These are phyloP conservation scores for Pangasianodon hypophthalmus DNA, from an alignment of 2,113 vertebrate genomes.

Conservation along the genomic window DNA sequence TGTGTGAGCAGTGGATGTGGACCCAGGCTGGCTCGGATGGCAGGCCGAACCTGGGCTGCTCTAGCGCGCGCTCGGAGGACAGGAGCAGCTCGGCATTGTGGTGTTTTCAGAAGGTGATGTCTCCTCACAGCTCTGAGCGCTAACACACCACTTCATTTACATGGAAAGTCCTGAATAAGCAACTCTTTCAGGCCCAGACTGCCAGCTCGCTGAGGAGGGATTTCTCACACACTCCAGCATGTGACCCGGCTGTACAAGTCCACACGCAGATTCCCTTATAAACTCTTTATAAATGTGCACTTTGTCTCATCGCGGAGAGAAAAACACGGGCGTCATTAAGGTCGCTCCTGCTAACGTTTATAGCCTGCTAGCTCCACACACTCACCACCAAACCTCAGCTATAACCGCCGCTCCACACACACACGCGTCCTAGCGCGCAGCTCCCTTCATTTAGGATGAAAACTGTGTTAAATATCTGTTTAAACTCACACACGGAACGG, in stretches of 20 bases:
- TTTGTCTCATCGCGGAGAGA: conserved; percentile 61
- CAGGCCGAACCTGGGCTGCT: too few relatives aligned
- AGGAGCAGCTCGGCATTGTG: not conserved
- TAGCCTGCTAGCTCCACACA: not conserved
- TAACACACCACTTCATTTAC: conserved; percentile 11
- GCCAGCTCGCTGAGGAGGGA: too few relatives aligned
- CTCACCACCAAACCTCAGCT: not conserved
- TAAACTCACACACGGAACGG: not conserved
- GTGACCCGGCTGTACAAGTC: not conserved
- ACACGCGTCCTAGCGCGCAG: not conserved
- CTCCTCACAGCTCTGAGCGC: conserved; percentile 56
- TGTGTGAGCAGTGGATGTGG: not conserved
- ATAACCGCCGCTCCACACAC: not conserved
- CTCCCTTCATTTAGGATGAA: not conserved
- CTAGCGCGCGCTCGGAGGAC: too few relatives aligned
- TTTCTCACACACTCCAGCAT: not conserved
- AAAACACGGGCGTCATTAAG: conserved; percentile 76
- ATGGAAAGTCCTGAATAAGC: too few relatives aligned
- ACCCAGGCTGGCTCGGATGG: not conserved
- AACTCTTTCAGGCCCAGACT: too few relatives aligned
- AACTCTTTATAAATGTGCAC: not conserved
- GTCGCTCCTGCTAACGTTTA: conserved; percentile 57
- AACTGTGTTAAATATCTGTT: not conserved
- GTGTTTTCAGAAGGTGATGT: not conserved
- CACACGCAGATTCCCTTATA: not conserved